Percentiles rank a stretch among this genome's conserved stretches.
These are phyloP conservation scores for Ornithoptera priamus DNA, from an alignment of 2,888 invertebrate genomes.

Conservation along the genomic window DNA sequence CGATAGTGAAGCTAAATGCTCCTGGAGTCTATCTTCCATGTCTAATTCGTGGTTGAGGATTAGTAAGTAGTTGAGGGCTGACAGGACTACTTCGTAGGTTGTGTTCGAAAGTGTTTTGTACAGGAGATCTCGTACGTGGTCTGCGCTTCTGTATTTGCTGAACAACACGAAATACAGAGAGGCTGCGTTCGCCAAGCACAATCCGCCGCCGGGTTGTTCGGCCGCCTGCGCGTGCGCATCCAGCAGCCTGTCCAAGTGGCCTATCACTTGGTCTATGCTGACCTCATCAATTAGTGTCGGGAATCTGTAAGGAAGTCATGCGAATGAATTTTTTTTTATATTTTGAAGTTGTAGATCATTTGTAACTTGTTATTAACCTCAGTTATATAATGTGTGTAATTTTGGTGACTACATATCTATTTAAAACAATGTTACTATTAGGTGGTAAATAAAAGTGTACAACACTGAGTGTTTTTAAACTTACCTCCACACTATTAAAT, in stretches of 20 bases:
- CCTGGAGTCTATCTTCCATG: slow-evolving; percentile 43
- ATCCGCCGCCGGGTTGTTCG: slow-evolving; percentile 47
- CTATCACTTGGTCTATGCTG: slow-evolving; percentile 36
- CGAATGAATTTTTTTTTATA: background rate
- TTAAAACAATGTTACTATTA: too few species aligned
- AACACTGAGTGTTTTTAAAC: slow-evolving; percentile 11
- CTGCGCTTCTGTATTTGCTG: slow-evolving; percentile 31
- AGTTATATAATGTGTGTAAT: too few species aligned
- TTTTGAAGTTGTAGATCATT: background rate
- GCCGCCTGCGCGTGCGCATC: slow-evolving; percentile 34
- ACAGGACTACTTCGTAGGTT: slow-evolving; percentile 47
- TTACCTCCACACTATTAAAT: slow-evolving; percentile 56
- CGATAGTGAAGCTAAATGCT: slow-evolving; percentile 42
- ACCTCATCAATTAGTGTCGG: slow-evolving; percentile 40
- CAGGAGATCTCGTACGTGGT: slow-evolving; percentile 34
- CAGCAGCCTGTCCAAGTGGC: slow-evolving; percentile 41
- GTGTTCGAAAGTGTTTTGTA: slow-evolving; percentile 41
- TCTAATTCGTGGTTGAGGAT: slow-evolving; percentile 42
- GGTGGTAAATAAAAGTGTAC: too few species aligned
- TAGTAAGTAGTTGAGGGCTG: slow-evolving; percentile 46
- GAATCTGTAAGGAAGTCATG: slow-evolving; percentile 46
- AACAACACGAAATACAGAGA: slow-evolving; percentile 41
- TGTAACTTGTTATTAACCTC: too few species aligned
- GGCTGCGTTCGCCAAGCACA: slow-evolving; percentile 49
- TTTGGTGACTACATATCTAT: too few species aligned